Base-by-base conservation (phyloP, 2,888 invertebrate genomes). In the Phragmatobia fuliginosa region DNA sequence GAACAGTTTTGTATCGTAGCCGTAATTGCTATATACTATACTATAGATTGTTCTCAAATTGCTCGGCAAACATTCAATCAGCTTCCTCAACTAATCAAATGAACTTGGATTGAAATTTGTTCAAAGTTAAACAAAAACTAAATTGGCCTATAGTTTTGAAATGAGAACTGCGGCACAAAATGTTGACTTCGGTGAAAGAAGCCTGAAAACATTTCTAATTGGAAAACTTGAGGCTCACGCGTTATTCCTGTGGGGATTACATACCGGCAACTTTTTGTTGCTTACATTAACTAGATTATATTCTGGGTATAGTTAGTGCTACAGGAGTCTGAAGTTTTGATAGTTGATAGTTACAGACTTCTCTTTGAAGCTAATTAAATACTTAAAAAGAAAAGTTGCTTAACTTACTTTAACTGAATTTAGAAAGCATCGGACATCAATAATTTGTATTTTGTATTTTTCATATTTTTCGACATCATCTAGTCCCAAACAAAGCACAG, bases 171-270 rank as follows among this genome's bases (percentile, higher is more conserved):
- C 58, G 49, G 52, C 45, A 36, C 70, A 62, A 73, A 78, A 49
- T 58, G 21, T n/a, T 41, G 62, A 61, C 73, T 72, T 74, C 56
- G 61, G 49, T 25, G 28, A 45, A 72, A 67, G 33, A 68, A 61
- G 38, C 76, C 70, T 66, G 76, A 82, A 82, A 83, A 78, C 78
- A 77, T 80, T 66, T 85, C 77, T 87, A 87, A 88, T 88, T 86
- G 82, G 83, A 83, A 85, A 88, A 88, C 86, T 88, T 88, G 14
- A 60, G 32, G 59, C 41, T 11, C 28, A 65, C 64, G 70, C 66
- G 74, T 64, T 52, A 72, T 71, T 68, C 67, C 41, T 41, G 73
- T 68, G 31, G 66, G 67, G 69, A 70, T 66, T 62, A 68, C 68
- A 66, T 69, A 71, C 72, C 41, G 63, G 70, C 69, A 66, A 68